Evolutionary conservation across 2,113 vertebrate species (phyloP), one percentile per base, ranked within the genome.

Genomic region (Cepphus grylle): DNA sequence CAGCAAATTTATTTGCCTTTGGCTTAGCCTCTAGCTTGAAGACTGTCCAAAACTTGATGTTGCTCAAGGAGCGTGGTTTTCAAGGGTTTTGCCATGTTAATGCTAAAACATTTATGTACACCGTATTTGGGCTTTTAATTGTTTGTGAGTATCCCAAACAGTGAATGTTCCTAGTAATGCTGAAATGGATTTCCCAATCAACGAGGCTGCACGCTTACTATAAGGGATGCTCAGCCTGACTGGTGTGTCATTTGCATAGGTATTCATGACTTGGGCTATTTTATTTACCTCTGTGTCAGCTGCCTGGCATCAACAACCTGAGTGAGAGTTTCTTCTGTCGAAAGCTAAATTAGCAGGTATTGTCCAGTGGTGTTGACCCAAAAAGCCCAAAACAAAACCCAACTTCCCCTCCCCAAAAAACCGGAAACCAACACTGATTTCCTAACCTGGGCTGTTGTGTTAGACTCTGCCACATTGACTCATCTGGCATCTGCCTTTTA

Each of bases 21-120:
- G 97, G 98, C 98, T 97, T 97, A 91, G 97, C 97, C 97, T 97
- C 94, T 87, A 94, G 97, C 97, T 96, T 94, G 29, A 96, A 97
- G 90, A 73, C 73, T 97, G 95, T 93, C 96, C 96, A 83, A 72
- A 80, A 62, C 50, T 20, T 77, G 25, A 52, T 90, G 65, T 80
- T 84, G 25, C 49, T 81, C 11, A 42, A 72, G 81, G 45, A 95
- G 40, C 12, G 16, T 20, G 43, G 34, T 92, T 84, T 93, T 43
- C 43, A 40, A 59, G 59, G 76, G 14, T 14, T 92, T 90, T 84
- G 25, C 61, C 36, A 42, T 45, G 23, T 88, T 83, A 43, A 53
- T 50, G 56, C 40, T 74, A 20, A 78, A 87, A 65, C 49, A 70
- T 81, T 72, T 45, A 21, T 76, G 61, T 43, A 22, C 29, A 3